Conservation (phyloP, 2,888 invertebrate species). For the Prosopocoilus inquinatus region DNA sequence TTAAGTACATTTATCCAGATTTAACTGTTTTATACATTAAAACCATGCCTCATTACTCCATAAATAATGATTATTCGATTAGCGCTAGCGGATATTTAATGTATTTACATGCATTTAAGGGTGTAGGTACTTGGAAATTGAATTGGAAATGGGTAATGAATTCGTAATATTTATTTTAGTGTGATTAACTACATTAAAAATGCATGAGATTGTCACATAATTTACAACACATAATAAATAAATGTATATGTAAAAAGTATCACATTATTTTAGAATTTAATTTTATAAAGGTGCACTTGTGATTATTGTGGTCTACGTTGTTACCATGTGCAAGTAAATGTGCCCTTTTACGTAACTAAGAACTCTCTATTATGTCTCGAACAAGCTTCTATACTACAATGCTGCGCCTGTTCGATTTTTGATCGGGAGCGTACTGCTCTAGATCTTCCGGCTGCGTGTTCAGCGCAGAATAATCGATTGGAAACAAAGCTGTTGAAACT, state of each 20-base stretch:
- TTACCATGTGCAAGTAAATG: constrained; percentile 6
- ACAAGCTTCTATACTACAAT: constrained; percentile 58
- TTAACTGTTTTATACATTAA: too few relatives aligned
- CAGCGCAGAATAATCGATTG: constrained; percentile 73
- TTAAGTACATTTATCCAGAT: too few relatives aligned
- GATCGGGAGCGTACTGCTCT: constrained; percentile 68
- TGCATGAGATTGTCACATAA: too few relatives aligned
- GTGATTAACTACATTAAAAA: too few relatives aligned
- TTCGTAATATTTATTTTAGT: too few relatives aligned
- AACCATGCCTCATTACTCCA: too few relatives aligned
- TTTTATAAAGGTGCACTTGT: constrained; percentile 48
- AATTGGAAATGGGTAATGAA: too few relatives aligned
- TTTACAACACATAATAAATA: background rate
- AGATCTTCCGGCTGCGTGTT: constrained; percentile 69
- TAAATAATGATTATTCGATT: too few relatives aligned
- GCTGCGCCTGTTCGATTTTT: constrained; percentile 67
- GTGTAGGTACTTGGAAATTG: too few relatives aligned
- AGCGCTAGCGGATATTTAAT: too few relatives aligned
- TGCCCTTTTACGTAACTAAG: background rate
- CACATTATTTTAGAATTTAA: constrained; percentile 50
- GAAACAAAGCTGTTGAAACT: constrained; percentile 61
- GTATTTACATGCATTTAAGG: too few relatives aligned
- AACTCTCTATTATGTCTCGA: background rate
- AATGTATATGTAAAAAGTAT: constrained; percentile 35
- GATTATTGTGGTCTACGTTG: constrained; percentile 21